phyloP scores from a whole-genome alignment of 1,140 invertebrate species.

The Pachyrhynchus sulphureomaculatus region DNA sequence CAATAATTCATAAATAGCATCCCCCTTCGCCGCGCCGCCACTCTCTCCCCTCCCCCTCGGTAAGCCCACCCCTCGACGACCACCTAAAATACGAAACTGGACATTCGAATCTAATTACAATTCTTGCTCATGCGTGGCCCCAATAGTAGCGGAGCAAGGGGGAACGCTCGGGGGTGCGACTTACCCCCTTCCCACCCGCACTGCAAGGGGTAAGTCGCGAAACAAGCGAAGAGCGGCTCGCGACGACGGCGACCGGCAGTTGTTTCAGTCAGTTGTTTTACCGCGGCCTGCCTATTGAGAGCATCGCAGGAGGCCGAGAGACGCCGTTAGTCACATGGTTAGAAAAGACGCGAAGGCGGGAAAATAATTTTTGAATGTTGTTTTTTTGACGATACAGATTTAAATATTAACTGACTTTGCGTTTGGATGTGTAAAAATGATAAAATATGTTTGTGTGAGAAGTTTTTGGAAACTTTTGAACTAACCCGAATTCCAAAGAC shows the following conservation, averaged over 20 bases:
- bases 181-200: conserved; percentile 30
- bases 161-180: conserved; percentile 23
- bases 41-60: conserved; percentile 22
- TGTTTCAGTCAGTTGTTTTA: conserved; percentile 31
- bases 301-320: conserved; percentile 5
- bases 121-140: conserved; percentile 52
- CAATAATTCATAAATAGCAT: conserved; percentile 28
- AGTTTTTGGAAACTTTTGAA: too few species aligned
- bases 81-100: conserved; percentile 51
- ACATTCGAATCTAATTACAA: conserved; percentile 54
- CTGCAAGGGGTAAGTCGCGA: conserved; percentile 28
- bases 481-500: too few species aligned
- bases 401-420: not conserved
- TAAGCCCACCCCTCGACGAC: conserved; percentile 30
- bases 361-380: conserved; percentile 1
- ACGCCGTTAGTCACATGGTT: conserved; percentile 22
- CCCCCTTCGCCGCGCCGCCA: conserved; percentile 2
- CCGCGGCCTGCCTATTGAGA: conserved; percentile 19
- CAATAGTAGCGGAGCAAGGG: conserved; percentile 15
- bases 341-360: conserved; percentile 18
- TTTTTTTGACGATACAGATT: too few species aligned
- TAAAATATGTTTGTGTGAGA: too few species aligned
- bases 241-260: conserved; percentile 28
- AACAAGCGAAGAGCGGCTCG: conserved; percentile 28
- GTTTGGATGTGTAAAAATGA: too few species aligned